Conservation (phyloP, 1,140 invertebrate genomes). For the Conus betulinus region DNA sequence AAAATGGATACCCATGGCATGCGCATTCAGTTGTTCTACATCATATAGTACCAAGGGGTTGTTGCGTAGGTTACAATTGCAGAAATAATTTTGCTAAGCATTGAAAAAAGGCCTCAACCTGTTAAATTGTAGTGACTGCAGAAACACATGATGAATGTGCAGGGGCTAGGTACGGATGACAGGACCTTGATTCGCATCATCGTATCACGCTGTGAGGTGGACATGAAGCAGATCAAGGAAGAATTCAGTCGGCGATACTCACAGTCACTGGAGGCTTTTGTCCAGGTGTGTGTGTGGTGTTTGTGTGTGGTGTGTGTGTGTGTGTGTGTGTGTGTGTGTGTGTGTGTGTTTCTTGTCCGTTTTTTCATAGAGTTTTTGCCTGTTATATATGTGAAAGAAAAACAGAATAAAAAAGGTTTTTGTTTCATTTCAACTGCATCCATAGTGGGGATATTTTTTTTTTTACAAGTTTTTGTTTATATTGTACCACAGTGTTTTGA, state of each 20-base stretch:
- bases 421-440: background rate
- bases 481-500: no score
- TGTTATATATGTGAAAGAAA: background rate
- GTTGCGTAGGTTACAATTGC: no score
- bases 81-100: no score
- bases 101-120: no score
- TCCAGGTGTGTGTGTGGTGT: conserved; percentile 56
- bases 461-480: no score
- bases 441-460: no score
- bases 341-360: background rate
- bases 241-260: conserved; percentile 75
- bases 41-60: no score
- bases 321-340: background rate
- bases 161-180: conserved; percentile 77
- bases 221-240: conserved; percentile 79
- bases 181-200: conserved; percentile 73
- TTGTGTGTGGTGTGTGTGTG: conserved; percentile 13
- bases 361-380: background rate
- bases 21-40: no score
- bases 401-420: background rate
- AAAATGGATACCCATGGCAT: no score
- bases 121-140: no score
- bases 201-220: conserved; percentile 77
- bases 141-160: background rate
- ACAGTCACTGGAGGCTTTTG: conserved; percentile 67